phyloP scores from a whole-genome alignment of 1,140 invertebrate genomes.

The Subanguina moxae region DNA sequence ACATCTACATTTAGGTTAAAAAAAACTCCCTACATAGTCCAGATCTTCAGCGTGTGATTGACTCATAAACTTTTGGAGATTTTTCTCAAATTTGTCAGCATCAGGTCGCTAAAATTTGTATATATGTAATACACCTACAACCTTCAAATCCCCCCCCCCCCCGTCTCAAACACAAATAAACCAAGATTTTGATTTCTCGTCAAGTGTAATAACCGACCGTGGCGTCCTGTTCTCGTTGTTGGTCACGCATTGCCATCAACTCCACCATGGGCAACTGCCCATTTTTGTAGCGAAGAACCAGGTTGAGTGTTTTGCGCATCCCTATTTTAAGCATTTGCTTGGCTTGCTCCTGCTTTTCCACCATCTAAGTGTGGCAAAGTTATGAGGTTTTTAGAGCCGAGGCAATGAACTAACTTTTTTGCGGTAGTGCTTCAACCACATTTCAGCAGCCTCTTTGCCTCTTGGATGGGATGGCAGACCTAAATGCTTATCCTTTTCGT shows the following conservation, averaged over 20 bases:
- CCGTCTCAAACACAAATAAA: no score
- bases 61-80: slow-evolving; percentile 2
- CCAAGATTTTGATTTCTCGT: no score
- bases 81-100: slow-evolving; percentile 9
- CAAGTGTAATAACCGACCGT: no score
- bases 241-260: slow-evolving; percentile 11
- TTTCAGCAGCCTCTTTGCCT: slow-evolving; percentile 30
- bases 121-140: no score
- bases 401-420: slow-evolving; percentile 14
- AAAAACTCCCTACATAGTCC: slow-evolving; percentile 18
- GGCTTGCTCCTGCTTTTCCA: background rate
- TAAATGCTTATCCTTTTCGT: no score
- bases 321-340: slow-evolving; percentile 20
- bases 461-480: slow-evolving; percentile 21
- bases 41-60: slow-evolving; percentile 9
- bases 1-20: background rate
- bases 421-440: slow-evolving; percentile 25
- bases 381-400: background rate
- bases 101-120: slow-evolving; percentile 17
- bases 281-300: slow-evolving; percentile 17
- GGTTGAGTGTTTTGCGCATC: slow-evolving; percentile 18
- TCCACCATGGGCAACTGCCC: slow-evolving; percentile 17
- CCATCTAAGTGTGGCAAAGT: background rate
- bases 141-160: no score
- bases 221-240: slow-evolving; percentile 19